A percentile compares a stretch with the other conserved stretches of the same genome.
These are phyloP conservation scores for Lemur catta DNA, from an alignment of 2,797 vertebrate genomes.

Conservation along the genomic window DNA sequence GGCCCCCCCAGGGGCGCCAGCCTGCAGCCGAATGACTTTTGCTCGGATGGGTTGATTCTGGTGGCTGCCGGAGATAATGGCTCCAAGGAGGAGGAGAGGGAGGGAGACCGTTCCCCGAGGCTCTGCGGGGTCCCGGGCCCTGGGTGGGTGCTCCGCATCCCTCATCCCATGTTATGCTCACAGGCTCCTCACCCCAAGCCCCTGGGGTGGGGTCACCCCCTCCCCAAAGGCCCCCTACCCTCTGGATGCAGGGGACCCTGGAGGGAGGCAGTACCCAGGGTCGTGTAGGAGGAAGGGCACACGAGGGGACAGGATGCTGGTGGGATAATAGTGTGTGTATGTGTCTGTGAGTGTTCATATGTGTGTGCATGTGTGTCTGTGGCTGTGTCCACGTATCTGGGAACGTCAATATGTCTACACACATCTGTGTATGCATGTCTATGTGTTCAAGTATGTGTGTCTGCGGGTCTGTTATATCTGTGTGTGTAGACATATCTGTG, in stretches of 20 bases:
- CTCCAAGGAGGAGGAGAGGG: background rate
- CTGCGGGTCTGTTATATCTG: background rate
- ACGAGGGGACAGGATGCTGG: background rate
- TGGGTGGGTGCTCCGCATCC: too few relatives aligned
- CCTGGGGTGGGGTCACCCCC: background rate
- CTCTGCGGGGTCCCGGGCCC: background rate
- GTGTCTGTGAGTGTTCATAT: background rate
- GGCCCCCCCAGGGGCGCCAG: constrained; percentile 20
- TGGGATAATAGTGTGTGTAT: fast-evolving
- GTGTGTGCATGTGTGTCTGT: background rate
- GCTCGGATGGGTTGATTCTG: background rate
- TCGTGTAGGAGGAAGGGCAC: background rate
- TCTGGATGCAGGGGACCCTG: background rate
- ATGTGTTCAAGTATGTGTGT: too few relatives aligned
- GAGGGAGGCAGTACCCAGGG: background rate
- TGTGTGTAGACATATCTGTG: background rate
- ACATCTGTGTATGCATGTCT: background rate
- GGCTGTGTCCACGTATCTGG: background rate
- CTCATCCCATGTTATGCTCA: background rate
- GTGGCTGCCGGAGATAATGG: background rate
- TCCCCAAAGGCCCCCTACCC: background rate
- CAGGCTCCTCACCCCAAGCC: background rate
- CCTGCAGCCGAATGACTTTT: background rate
- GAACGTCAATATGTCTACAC: background rate
- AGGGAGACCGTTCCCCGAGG: background rate